Evolutionary conservation across 2,113 vertebrate species (phyloP).

Genomic region (Neotoma lepida): DNA sequence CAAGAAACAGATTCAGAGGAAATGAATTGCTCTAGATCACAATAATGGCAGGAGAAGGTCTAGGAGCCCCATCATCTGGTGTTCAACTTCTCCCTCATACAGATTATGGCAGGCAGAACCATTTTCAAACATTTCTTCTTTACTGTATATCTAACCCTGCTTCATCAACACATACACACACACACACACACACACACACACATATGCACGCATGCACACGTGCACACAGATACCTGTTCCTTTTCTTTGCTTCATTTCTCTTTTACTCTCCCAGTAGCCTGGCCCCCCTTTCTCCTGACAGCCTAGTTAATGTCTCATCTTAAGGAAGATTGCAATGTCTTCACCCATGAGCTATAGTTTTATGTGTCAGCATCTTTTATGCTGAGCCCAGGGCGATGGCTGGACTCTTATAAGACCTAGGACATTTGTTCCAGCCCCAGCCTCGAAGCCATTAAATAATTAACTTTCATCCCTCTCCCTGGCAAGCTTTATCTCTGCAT

Average conservation of each 20-base stretch:
- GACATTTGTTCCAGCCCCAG: conserved; percentile 5
- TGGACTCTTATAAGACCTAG: neutral
- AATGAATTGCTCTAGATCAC: neutral
- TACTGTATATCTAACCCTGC: neutral
- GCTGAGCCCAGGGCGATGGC: neutral
- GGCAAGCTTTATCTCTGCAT: conserved; percentile 59
- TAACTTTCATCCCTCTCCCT: conserved; percentile 51
- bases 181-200: neutral
- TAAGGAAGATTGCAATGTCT: conserved; percentile 5
- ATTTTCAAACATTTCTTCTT: neutral
- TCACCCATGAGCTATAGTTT: neutral
- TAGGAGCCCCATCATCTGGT: neutral
- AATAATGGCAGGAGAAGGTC: neutral
- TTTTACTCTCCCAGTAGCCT: neutral
- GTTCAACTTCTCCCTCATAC: neutral
- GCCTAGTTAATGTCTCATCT: neutral
- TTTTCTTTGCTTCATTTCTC: neutral
- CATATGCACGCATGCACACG: neutral
- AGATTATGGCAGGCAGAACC: neutral
- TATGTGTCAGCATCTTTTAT: conserved; percentile 52
- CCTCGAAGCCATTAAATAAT: conserved; percentile 70
- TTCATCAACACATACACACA: neutral
- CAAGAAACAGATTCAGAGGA: conserved; percentile 19
- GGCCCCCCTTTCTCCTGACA: neutral
- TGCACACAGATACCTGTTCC: neutral